A percentile compares a stretch with the other conserved stretches of the same genome.
These are phyloP conservation scores for Drosophila willistoni DNA, from an alignment of 1,140 invertebrate genomes.

Conservation along the genomic window DNA sequence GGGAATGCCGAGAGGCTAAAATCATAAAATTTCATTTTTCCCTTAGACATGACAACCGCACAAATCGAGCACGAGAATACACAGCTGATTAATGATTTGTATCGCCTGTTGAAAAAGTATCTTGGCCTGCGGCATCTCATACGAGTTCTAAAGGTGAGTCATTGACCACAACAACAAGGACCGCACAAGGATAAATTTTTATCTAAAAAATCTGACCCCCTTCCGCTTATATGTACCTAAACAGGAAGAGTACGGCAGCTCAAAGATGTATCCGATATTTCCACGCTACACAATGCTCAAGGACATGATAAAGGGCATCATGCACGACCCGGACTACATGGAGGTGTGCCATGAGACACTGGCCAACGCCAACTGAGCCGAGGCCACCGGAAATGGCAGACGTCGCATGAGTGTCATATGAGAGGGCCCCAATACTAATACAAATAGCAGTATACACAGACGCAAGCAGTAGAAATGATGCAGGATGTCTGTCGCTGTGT, in stretches of 20 bases:
- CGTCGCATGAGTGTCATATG: slow-evolving; percentile 81
- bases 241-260: slow-evolving; percentile 93
- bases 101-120: slow-evolving; percentile 95
- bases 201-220: slow-evolving; percentile 21
- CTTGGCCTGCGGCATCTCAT: slow-evolving; percentile 94
- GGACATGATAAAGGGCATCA: slow-evolving; percentile 97
- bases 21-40: slow-evolving; percentile 3
- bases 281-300: slow-evolving; percentile 96
- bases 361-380: slow-evolving; percentile 81
- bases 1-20: slow-evolving; percentile 16
- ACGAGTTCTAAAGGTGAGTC: slow-evolving; percentile 91
- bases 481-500: background rate
- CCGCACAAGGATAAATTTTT: slow-evolving; percentile 24
- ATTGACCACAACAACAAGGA: background rate
- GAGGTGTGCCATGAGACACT: slow-evolving; percentile 94
- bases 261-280: slow-evolving; percentile 96
- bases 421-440: slow-evolving; percentile 56
- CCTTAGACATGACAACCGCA: slow-evolving; percentile 93
- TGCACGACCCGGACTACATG: slow-evolving; percentile 97
- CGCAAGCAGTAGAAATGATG: slow-evolving; percentile 17
- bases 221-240: slow-evolving; percentile 2
- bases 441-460: slow-evolving; percentile 40
- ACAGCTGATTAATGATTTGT: slow-evolving; percentile 96
- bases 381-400: slow-evolving; percentile 78
- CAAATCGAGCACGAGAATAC: slow-evolving; percentile 96